phyloP scores from a whole-genome alignment of 2,797 vertebrate genomes.

The Agapornis canus region DNA sequence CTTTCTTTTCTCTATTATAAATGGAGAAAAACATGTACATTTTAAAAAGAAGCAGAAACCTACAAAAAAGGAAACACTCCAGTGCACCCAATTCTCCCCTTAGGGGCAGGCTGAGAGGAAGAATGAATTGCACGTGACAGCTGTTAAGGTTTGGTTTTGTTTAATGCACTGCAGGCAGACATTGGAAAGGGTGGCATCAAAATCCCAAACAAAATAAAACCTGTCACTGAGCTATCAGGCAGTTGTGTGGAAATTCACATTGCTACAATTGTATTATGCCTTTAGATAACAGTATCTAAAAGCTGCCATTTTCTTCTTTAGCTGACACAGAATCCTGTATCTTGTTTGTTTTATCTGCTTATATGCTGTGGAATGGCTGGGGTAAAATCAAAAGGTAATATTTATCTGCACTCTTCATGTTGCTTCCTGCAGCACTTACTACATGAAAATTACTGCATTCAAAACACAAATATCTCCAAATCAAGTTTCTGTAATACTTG shows the following conservation, averaged over 20 bases:
- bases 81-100: conserved; percentile 32
- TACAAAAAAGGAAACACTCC: conserved; percentile 41
- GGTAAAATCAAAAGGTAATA: neutral
- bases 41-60: conserved; percentile 26
- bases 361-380: neutral
- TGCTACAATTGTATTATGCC: neutral
- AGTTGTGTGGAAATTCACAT: neutral
- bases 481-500: neutral
- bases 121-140: conserved; percentile 49
- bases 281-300: neutral
- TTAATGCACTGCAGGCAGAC: neutral
- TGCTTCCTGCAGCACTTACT: neutral
- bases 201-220: neutral
- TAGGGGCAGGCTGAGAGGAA: neutral
- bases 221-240: neutral
- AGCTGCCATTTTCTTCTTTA: neutral
- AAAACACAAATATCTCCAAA: neutral
- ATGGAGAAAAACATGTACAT: conserved; percentile 18
- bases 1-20: conserved; percentile 9
- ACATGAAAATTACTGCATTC: neutral
- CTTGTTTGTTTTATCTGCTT: neutral
- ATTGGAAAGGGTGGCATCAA: neutral
- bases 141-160: conserved; percentile 22
- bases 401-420: neutral
- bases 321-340: neutral